Percentiles rank a stretch among this genome's conserved stretches.
Evolutionary conservation across 2,888 invertebrate genomes (phyloP).

Genomic region (Amiota communis): DNA sequence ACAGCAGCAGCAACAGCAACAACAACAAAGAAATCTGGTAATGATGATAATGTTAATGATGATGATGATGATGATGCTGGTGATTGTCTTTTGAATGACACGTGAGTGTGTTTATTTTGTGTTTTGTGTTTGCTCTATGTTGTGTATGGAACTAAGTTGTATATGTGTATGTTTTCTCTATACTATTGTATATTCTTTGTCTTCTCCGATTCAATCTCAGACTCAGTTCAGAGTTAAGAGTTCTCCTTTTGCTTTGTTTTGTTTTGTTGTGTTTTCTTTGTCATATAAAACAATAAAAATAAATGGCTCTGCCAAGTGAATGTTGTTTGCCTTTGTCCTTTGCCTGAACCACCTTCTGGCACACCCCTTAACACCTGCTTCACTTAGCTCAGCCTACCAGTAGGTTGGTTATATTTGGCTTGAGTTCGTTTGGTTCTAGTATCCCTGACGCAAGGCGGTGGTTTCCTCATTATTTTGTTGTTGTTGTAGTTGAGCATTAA

Average conservation of each 20-base stretch:
- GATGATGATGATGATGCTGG: constrained; percentile 8
- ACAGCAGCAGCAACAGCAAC: too few species aligned
- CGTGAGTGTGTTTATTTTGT: background rate
- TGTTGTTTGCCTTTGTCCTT: too few species aligned
- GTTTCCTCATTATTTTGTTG: constrained; percentile 14
- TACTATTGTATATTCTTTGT: background rate
- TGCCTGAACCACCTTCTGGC: too few species aligned
- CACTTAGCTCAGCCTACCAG: background rate
- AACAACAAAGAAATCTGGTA: background rate
- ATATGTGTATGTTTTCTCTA: background rate
- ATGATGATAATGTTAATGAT: background rate
- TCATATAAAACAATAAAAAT: constrained; percentile 28
- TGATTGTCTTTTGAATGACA: constrained; percentile 16
- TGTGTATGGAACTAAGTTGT: background rate
- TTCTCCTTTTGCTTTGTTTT: background rate
- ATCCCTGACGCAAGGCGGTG: too few species aligned
- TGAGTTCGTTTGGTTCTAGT: background rate
- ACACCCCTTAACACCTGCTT: background rate
- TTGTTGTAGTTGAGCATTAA: background rate
- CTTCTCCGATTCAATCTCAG: too few species aligned
- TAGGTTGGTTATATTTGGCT: too few species aligned
- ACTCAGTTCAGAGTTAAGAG: too few species aligned
- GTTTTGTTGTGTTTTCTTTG: constrained; percentile 4
- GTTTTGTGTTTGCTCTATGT: background rate
- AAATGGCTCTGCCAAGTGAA: constrained; percentile 1